phyloP scores from a whole-genome alignment of 2,113 vertebrate species.

The Chlamydotis undulata region DNA sequence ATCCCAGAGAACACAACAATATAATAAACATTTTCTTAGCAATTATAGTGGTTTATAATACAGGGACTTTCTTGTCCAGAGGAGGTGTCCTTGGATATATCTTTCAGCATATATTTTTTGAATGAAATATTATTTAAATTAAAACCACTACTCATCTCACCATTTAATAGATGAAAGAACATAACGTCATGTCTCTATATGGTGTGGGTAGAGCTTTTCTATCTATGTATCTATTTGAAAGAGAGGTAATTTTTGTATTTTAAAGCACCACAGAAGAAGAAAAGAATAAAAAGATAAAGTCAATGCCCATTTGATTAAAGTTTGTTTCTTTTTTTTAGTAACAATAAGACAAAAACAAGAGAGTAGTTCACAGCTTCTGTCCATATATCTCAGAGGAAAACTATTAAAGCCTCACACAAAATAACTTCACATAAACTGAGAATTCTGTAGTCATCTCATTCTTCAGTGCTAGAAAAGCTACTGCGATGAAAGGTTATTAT shows the following conservation, averaged over 20 bases:
- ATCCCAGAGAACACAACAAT: not conserved
- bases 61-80: not conserved
- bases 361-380: not conserved
- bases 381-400: not conserved
- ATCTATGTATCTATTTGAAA: not conserved
- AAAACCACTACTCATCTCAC: not conserved
- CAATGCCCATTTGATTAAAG: not conserved
- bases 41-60: accelerated
- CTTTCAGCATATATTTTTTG: not conserved
- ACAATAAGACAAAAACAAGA: not conserved
- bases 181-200: not conserved
- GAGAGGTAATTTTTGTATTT: not conserved
- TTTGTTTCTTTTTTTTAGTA: not conserved
- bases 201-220: not conserved
- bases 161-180: not conserved
- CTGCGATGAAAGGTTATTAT: not conserved
- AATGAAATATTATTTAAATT: not conserved
- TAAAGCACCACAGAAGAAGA: not conserved
- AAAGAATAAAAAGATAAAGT: not conserved
- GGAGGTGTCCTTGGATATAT: not conserved
- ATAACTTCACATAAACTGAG: not conserved
- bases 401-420: not conserved
- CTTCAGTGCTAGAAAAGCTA: not conserved
- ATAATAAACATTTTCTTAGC: not conserved
- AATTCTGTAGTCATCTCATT: not conserved